These are phyloP conservation scores for Pectinophora gossypiella DNA, from an alignment of 1,140 invertebrate species.

Conservation along the genomic window DNA sequence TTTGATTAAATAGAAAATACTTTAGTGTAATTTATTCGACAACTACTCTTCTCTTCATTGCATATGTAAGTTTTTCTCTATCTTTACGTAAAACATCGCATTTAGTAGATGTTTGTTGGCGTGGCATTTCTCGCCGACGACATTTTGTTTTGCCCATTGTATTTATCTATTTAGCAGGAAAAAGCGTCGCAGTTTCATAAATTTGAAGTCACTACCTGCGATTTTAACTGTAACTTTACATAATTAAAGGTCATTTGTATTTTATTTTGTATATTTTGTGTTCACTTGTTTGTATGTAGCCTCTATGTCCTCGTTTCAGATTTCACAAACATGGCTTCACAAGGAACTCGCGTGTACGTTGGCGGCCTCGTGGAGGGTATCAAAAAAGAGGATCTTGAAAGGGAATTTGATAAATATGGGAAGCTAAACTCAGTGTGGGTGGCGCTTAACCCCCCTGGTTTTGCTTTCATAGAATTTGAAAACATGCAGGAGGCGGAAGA, in stretches of 20 bases:
- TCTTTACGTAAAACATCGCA: neutral
- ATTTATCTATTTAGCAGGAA: constrained; percentile 44
- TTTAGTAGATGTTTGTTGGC: constrained; percentile 16
- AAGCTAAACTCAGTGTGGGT: constrained; percentile 96
- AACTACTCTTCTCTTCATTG: neutral
- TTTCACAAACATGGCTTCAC: constrained; percentile 58
- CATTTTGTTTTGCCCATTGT: constrained; percentile 69
- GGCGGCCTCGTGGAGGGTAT: constrained; percentile 88
- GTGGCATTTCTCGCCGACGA: constrained; percentile 56
- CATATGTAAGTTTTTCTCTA: neutral
- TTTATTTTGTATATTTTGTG: too few species aligned
- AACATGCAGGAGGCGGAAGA: constrained; percentile 95
- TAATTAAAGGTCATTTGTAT: too few species aligned
- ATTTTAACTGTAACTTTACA: too few species aligned
- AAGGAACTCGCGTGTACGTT: constrained; percentile 88
- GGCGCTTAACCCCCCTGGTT: constrained; percentile 86
- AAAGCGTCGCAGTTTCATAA: neutral
- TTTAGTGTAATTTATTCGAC: neutral
- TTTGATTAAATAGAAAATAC: constrained; percentile 1
- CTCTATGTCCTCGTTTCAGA: constrained; percentile 32
- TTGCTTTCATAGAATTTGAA: constrained; percentile 99
- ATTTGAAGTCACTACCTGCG: too few species aligned
- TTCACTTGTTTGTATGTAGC: neutral
- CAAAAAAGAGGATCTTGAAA: constrained; percentile 92
- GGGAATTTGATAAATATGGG: constrained; percentile 92